Base-by-base conservation (phyloP, 2,797 vertebrate genomes). In the Anniella stebbinsi region DNA sequence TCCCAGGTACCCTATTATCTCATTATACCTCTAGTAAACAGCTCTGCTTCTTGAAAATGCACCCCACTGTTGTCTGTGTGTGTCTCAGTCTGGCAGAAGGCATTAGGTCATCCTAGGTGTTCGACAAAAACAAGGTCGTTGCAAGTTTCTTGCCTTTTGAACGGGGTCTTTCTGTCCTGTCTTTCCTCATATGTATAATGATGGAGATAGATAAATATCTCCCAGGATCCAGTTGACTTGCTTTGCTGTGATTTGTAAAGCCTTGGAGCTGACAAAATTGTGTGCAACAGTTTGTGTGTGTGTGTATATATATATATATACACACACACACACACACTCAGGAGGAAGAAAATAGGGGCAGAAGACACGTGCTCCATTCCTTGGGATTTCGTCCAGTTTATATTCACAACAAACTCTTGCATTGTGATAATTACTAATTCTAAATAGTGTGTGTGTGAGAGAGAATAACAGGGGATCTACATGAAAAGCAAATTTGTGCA, bases 11-110 rank as follows among this genome's bases (percentile, higher is more conserved):
- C 90, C 88, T 38, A 85, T 51, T 45, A 84, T 67, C 11, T 85
- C 90, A 93, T 89, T 88, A 66, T 77, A 84, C 86, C 11, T 1
- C 45, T 73, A 90, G 92, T 93, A 95, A 95, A 95, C 93, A 93
- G 1, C 28, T 89, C 75, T 8, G 92, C 94, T 96, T 95, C 94
- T 94, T 94, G 94, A 94, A 94, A 48, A 82, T 48, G 86, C 75
- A 91, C 30, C 83, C 92, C 87, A 57, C 80, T 9, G 6, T 66
- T 60, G 73, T 73, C 2, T 82, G 15, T 9, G 2, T 2, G 0
- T 80, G 66, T 21, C 15, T 36, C 70, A 88, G 36, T 41, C 89
- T 91, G 91, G 72, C 21, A 89, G 91, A 95, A 93, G 48, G 73
- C 38, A 89, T 91, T 89, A 91, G 92, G 89, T 73, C 91, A 87